A percentile compares a stretch with the other conserved stretches of the same genome.
Evolutionary conservation across 2,113 vertebrate species (phyloP).

Genomic region (Chloebia gouldiae): DNA sequence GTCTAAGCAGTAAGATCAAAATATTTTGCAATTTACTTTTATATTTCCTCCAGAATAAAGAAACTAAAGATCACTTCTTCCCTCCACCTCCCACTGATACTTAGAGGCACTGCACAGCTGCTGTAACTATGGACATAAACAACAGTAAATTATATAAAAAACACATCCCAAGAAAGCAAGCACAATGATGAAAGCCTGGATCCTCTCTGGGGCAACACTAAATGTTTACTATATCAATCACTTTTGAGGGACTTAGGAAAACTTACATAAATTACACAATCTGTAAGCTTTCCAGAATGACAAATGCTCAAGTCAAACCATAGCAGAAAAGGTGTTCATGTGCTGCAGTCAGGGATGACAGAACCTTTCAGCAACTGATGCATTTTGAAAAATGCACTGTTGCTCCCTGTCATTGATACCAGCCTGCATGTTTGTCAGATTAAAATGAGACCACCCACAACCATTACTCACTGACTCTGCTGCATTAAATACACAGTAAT

Average conservation of each 20-base stretch:
- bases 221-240: not conserved
- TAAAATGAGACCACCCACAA: not conserved
- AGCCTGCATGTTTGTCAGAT: not conserved
- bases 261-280: not conserved
- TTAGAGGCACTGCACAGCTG: not conserved
- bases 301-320: not conserved
- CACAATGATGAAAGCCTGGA: not conserved
- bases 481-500: not conserved
- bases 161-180: not conserved
- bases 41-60: not conserved
- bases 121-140: not conserved
- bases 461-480: not conserved
- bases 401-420: not conserved
- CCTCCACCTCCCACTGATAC: not conserved
- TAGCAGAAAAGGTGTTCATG: not conserved
- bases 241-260: not conserved
- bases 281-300: not conserved
- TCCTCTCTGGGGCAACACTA: not conserved
- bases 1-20: not conserved
- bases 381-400: not conserved
- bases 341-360: not conserved
- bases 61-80: not conserved
- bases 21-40: not conserved
- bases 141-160: not conserved
- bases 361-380: not conserved